Conservation (phyloP, 1,140 invertebrate species). For the Apolygus lucorum region DNA sequence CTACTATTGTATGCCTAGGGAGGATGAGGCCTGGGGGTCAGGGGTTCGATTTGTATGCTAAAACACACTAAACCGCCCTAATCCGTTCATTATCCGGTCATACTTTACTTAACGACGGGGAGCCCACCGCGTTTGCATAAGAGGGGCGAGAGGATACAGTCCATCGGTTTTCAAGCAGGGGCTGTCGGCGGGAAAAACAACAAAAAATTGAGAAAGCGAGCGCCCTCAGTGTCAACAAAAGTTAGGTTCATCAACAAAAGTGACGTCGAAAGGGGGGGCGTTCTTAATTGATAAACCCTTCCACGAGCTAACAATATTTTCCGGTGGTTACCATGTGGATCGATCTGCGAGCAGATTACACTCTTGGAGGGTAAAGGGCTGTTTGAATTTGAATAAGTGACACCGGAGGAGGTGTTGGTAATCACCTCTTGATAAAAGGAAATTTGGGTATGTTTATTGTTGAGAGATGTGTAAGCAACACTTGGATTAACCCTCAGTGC, state of each 20-base stretch:
- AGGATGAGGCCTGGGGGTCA: conserved; percentile 6
- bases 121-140: not conserved
- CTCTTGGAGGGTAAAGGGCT: too few species aligned
- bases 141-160: too few species aligned
- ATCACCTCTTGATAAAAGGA: too few species aligned
- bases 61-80: conserved; percentile 10
- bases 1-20: conserved; percentile 1
- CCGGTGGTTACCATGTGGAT: too few species aligned
- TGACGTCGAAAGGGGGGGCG: not conserved
- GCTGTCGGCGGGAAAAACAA: too few species aligned
- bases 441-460: too few species aligned
- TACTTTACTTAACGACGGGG: conserved; percentile 15
- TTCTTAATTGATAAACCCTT: not conserved
- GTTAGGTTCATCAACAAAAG: not conserved
- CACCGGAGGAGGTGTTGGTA: too few species aligned
- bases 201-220: not conserved
- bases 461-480: too few species aligned
- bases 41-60: conserved; percentile 13
- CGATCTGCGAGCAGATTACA: too few species aligned
- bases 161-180: too few species aligned
- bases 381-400: too few species aligned
- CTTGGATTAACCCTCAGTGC: too few species aligned
- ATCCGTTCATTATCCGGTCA: conserved; percentile 14
- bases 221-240: not conserved
- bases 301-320: not conserved